Evolutionary conservation across 1,140 invertebrate genomes (phyloP).

Genomic region (Melitaea cinxia): DNA sequence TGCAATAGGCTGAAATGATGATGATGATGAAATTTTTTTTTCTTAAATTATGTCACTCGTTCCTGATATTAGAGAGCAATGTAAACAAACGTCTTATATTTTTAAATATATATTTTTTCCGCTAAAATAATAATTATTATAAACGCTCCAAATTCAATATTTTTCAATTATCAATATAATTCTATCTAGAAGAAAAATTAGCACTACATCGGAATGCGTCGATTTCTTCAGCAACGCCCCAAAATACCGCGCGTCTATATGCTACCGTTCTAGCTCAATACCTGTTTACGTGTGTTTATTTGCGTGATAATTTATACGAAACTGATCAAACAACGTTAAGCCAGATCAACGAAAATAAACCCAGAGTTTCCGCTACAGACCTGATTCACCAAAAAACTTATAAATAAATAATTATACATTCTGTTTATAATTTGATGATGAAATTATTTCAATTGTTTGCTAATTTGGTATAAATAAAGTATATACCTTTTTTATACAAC

Average conservation of each 20-base stretch:
- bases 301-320: conserved; percentile 19
- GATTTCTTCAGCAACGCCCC: background rate
- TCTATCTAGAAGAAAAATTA: background rate
- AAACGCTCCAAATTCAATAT: no score
- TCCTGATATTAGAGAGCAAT: no score
- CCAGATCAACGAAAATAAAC: conserved; percentile 21
- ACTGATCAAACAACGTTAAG: conserved; percentile 18
- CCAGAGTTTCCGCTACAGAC: conserved; percentile 3
- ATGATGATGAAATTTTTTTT: no score
- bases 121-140: no score
- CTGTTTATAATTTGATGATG: background rate
- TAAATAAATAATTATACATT: background rate
- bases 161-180: no score
- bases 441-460: background rate
- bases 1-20: no score
- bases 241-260: conserved; percentile 6
- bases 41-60: no score
- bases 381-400: conserved; percentile 1
- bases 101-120: no score
- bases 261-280: background rate
- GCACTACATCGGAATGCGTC: background rate
- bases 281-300: conserved; percentile 21
- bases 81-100: no score
- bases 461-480: background rate
- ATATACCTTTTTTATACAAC: no score